Base-by-base conservation (phyloP, 2,888 invertebrate species). In the Magallana nippona region DNA sequence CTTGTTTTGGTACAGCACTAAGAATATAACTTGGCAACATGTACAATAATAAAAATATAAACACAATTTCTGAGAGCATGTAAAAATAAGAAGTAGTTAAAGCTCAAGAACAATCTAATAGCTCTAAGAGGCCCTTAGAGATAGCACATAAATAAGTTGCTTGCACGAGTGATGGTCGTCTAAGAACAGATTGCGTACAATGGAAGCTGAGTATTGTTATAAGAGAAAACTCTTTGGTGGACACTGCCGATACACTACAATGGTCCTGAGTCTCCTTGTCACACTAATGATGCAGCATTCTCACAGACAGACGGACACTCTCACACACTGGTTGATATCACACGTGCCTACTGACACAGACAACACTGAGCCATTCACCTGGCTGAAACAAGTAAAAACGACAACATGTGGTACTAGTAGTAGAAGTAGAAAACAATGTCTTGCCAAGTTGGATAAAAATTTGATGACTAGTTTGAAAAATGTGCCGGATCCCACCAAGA, bases 381-480 rank as follows among this genome's bases (percentile, higher is more conserved):
- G 71, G 71, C 71, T 71, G 71, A 71, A 71, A 71, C 71, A 71
- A 22, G 22, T 71, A 71, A 71, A 71, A 71, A 71, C 10, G 71
- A 71, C 71, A 71, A 71, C 71, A 71, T 71, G 15, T 71, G 71
- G 71, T 71, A 63, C 27, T 63, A 71, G 71, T 71, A 71, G 71
- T 71, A 71, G 71, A 19, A 71, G 71, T 71, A 71, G 71, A 71
- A 71, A 71, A 71, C 32, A 71, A 71, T 15, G 71, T 71, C 71
- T 71, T 71, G 71, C 71, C 71, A 71, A 71, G 71, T 71, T 71
- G 71, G 71, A 71, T 71, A 71, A 71, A 71, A 71, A 71, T 27
- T 71, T 71, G 71, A 71, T 71, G 71, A 71, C 71, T 71, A 71
- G 71, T 32, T 71, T 32, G 22, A 71, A 71, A 71, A 71, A 71